These are phyloP conservation scores for Sitobion miscanthi DNA, from an alignment of 1,140 invertebrate genomes.

Conservation along the genomic window DNA sequence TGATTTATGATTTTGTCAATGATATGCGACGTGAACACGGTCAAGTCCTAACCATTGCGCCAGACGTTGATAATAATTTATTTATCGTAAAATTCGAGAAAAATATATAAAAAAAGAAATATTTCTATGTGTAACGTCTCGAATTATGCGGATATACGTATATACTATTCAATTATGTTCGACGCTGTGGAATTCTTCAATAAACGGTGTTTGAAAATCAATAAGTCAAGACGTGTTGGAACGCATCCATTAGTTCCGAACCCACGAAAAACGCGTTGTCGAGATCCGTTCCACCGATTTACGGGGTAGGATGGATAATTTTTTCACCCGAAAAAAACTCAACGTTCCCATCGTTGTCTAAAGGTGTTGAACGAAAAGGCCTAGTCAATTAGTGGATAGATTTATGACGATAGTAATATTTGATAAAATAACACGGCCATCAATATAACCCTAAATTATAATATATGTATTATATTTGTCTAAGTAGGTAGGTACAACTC, in stretches of 20 bases:
- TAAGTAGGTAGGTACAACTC: no score
- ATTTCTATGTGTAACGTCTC: neutral
- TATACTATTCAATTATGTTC: constrained; percentile 14
- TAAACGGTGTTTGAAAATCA: constrained; percentile 52
- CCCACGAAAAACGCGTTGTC: constrained; percentile 37
- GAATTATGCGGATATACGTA: neutral
- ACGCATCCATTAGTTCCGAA: constrained; percentile 50
- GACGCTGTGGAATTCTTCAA: constrained; percentile 24
- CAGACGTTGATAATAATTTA: neutral
- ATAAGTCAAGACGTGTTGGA: constrained; percentile 47
- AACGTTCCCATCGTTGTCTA: constrained; percentile 46
- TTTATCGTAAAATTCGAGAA: neutral
- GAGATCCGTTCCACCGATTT: constrained; percentile 53
- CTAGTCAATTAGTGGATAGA: neutral
- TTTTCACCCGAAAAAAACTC: neutral
- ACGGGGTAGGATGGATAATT: constrained; percentile 16
- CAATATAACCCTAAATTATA: neutral
- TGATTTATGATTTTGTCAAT: neutral
- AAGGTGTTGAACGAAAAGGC: constrained; percentile 18
- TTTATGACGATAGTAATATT: neutral
- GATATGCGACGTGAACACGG: neutral
- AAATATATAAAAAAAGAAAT: neutral
- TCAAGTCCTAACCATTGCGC: neutral
- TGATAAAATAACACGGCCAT: neutral
- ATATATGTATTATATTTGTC: no score